Base-by-base conservation (phyloP, 2,888 invertebrate genomes). In the Trachelus tabidus region DNA sequence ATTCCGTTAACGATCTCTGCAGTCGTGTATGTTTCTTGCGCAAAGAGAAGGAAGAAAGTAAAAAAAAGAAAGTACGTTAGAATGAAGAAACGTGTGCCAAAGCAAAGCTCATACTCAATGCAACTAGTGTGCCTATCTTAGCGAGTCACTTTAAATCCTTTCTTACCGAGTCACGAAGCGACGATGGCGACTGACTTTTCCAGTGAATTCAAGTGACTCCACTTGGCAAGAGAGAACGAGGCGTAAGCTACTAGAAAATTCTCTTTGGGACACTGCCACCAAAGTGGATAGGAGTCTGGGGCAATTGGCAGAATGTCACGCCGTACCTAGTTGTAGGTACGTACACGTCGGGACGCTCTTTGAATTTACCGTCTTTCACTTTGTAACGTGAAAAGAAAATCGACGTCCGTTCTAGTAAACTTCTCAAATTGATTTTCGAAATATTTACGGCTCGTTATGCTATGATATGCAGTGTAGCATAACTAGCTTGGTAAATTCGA, bases 211-310 rank as follows among this genome's bases (percentile, higher is more conserved):
- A 31, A 75, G 68, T 33, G 40, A 80, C 81, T 81, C 82, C 79
- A 83, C 82, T 87, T 87, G 87, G 86, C 85, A 87, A 84, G 83
- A 81, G 77, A 73, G 77, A 79, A 73, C 78, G 77, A 83, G 83
- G 82, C 78, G 81, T 79, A 85, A 79, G 81, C 86, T 89, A 86
- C 90, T 91, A 88, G 87, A 83, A 87, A 88, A 91, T 91, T 91
- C 90, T 89, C 90, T 91, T 90, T 91, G 89, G 88, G 87, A 84
- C 81, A 82, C 85, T 88, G 88, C 88, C 89, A 90, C 88, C 83
- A 81, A 83, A 71, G 71, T 34, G 31, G 56, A 56, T 56, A 56
- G 56, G 56, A 56, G 56, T 56, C 56, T 56, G 56, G 9, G 15
- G 56, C 56, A 56, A 56, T 56, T 56, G 56, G 56, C 56, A 56